Evolutionary conservation across 2,888 invertebrate species (phyloP).

Genomic region (Sericinus montela): DNA sequence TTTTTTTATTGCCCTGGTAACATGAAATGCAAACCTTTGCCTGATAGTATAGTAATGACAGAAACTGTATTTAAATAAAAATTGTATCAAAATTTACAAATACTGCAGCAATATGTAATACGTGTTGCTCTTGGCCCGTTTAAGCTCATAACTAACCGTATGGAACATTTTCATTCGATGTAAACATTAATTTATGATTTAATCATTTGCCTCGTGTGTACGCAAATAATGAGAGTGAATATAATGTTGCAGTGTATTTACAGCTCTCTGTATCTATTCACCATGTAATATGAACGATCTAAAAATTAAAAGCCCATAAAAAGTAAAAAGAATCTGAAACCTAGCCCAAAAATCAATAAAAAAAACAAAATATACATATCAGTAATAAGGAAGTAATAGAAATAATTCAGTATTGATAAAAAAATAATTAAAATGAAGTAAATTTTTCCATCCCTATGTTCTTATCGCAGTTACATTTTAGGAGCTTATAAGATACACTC

Average conservation of each 20-base stretch:
- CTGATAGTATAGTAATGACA: too few relatives aligned
- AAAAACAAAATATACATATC: conserved; percentile 1
- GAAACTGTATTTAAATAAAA: neutral
- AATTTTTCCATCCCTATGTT: too few relatives aligned
- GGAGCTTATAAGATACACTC: too few relatives aligned
- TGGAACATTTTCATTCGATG: conserved; percentile 18
- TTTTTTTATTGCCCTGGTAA: too few relatives aligned
- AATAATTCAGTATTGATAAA: neutral
- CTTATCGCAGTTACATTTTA: too few relatives aligned
- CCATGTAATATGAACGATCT: too few relatives aligned
- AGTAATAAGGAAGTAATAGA: neutral
- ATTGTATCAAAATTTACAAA: conserved; percentile 8
- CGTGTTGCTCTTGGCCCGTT: conserved; percentile 11
- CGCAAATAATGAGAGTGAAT: conserved; percentile 17
- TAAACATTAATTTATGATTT: conserved; percentile 21
- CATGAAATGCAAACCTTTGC: too few relatives aligned
- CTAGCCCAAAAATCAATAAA: too few relatives aligned
- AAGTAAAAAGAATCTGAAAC: too few relatives aligned
- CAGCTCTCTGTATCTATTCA: neutral
- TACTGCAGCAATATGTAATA: conserved; percentile 16
- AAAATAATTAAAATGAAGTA: neutral
- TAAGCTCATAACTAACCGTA: conserved; percentile 16
- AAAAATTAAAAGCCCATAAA: too few relatives aligned
- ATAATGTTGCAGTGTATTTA: conserved; percentile 8
- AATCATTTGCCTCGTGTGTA: conserved; percentile 16